Evolutionary conservation across 1,140 invertebrate species (phyloP).

Genomic region (Diorhabda carinulata): DNA sequence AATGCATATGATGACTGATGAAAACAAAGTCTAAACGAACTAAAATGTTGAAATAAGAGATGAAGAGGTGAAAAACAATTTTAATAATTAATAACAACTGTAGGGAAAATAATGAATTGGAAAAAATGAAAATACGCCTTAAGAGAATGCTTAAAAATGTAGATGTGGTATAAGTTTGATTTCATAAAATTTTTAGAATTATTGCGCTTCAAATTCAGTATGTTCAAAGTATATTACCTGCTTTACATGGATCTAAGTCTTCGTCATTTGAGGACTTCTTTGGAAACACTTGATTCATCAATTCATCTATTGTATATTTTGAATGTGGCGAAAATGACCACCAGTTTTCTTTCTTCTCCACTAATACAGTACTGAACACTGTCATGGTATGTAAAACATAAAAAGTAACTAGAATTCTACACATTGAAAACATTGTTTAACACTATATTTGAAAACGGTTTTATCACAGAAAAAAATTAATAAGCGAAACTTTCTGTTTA

Average conservation of each 20-base stretch:
- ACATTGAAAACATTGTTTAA: background rate
- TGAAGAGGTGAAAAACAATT: too few species aligned
- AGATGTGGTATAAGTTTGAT: too few species aligned
- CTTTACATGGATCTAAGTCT: slow-evolving; percentile 81
- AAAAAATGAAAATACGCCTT: too few species aligned
- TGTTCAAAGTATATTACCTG: slow-evolving; percentile 56
- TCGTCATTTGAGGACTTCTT: slow-evolving; percentile 68
- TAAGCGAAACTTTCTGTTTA: background rate
- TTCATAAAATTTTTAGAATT: too few species aligned
- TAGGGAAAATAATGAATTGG: too few species aligned
- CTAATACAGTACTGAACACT: slow-evolving; percentile 20
- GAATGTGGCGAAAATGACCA: slow-evolving; percentile 22
- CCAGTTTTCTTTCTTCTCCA: background rate
- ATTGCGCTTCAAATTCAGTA: too few species aligned
- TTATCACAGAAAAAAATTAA: background rate
- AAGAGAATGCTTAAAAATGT: too few species aligned
- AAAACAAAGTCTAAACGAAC: too few species aligned
- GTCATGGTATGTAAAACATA: slow-evolving; percentile 9
- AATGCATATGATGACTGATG: too few species aligned
- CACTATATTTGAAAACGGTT: background rate
- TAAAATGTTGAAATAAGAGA: too few species aligned
- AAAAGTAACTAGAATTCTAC: slow-evolving; percentile 9
- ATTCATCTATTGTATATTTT: slow-evolving; percentile 66
- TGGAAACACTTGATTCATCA: slow-evolving; percentile 61
- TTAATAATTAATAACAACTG: too few species aligned